A percentile compares a stretch with the other conserved stretches of the same genome.
Evolutionary conservation across 2,797 vertebrate species (phyloP).

Genomic region (Danionella dracula): DNA sequence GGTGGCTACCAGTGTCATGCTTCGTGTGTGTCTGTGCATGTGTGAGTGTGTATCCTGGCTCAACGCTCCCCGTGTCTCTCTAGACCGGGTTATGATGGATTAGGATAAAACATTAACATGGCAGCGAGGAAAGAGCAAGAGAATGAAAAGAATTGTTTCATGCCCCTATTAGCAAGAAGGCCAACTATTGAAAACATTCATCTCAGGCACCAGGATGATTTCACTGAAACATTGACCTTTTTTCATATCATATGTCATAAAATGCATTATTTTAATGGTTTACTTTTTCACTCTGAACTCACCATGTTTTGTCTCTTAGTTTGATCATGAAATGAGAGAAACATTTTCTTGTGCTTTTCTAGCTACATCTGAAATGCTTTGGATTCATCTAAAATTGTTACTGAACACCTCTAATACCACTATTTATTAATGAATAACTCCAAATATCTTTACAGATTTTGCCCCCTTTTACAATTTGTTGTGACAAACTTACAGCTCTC

Average conservation of each 20-base stretch:
- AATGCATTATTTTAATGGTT: not conserved
- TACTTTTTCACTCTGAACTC: not conserved
- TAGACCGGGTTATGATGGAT: conserved; percentile 34
- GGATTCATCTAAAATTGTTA: too few relatives aligned
- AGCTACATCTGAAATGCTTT: too few relatives aligned
- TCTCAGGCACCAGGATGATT: not conserved
- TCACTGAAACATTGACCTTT: not conserved
- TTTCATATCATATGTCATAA: not conserved
- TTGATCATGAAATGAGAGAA: not conserved
- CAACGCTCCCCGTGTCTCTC: conserved; percentile 15
- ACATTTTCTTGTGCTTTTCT: too few relatives aligned
- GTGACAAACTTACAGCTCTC: too few relatives aligned
- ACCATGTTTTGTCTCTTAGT: not conserved
- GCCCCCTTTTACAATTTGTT: too few relatives aligned
- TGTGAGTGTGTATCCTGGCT: not conserved
- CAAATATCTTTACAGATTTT: too few relatives aligned
- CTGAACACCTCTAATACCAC: too few relatives aligned
- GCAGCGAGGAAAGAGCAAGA: conserved; percentile 17
- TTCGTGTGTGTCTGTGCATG: not conserved
- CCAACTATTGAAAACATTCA: not conserved
- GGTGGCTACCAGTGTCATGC: not conserved
- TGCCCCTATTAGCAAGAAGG: conserved; percentile 14
- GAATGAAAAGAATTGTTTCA: conserved; percentile 10
- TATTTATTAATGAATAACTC: too few relatives aligned
- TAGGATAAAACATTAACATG: conserved; percentile 20